phyloP scores from a whole-genome alignment of 2,888 invertebrate species.

The Drosophila fulvimacula region DNA sequence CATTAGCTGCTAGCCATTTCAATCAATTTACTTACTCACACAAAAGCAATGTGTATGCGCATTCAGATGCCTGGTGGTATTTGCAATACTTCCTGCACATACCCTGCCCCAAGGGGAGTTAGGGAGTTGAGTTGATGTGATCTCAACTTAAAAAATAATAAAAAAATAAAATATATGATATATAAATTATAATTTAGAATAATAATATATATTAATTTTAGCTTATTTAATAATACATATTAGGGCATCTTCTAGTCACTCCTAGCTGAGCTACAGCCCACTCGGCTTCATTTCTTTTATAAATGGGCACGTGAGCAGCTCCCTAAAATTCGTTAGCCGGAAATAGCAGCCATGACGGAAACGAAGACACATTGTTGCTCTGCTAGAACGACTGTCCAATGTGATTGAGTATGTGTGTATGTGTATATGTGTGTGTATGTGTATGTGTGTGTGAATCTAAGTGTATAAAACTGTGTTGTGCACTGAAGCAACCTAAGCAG shows the following conservation, averaged over 20 bases:
- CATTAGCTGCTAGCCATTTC: conserved; percentile 81
- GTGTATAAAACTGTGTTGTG: conserved; percentile 19
- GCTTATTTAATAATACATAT: background rate
- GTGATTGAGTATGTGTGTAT: conserved; percentile 5
- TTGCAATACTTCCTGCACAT: conserved; percentile 18
- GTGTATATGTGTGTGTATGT: conserved; percentile 10
- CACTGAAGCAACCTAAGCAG: conserved; percentile 52
- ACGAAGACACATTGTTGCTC: conserved; percentile 74
- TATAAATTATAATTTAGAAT: too few species aligned
- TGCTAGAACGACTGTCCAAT: conserved; percentile 33
- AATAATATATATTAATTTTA: too few species aligned
- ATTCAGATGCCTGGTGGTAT: conserved; percentile 29
- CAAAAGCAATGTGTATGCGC: conserved; percentile 16
- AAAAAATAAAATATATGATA: too few species aligned
- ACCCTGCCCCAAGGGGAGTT: background rate
- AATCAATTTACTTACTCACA: conserved; percentile 72
- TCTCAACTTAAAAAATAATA: too few species aligned
- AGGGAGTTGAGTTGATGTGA: too few species aligned
- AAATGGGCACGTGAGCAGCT: conserved; percentile 50
- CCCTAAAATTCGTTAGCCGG: conserved; percentile 71
- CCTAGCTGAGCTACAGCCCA: background rate
- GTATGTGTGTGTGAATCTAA: conserved; percentile 15
- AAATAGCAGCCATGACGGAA: conserved; percentile 75
- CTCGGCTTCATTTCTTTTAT: conserved; percentile 34
- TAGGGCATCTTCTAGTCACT: conserved; percentile 7